Base-by-base conservation (phyloP, 1,140 invertebrate species). In the Notospermus geniculatus region DNA sequence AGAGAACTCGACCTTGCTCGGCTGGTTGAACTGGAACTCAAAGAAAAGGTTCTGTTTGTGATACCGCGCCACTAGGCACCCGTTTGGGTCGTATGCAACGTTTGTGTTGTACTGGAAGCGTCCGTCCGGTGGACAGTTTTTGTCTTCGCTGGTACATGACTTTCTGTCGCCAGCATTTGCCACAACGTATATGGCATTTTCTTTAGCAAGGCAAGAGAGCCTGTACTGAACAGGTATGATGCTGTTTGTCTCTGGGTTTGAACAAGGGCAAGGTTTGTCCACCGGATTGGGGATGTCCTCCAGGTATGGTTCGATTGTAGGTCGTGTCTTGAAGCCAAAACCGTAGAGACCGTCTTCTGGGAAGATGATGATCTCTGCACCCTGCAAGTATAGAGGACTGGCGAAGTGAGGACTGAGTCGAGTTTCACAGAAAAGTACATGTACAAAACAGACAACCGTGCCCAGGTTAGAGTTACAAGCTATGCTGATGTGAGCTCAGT, bases 331-430 rank as follows among this genome's bases (percentile, higher is more conserved):
- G 62, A 69, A 68, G 1, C 29, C 45, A 11, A 64, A 46, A 1
- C 69, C 71, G 15, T 83, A 84, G 5, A 89, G 67, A 7, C 87
- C 87, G 70, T 85, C 83, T 78, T 94, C 92, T 0, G 92, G 91
- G 72, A 93, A 93, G 1, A 93, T 89, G 2, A 94, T 83, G 17
- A 95, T 91, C 64, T 93, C 88, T 0, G 84, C 86, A 55, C 82
- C 77, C 87, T 90, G 61, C 32, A 76, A 71, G 45, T 7, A 64
- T 32, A 30, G 61, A 59, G 63, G 19, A 45, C n/a, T n/a, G n/a
- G n/a, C n/a, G n/a, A n/a, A n/a, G n/a, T n/a, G n/a, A n/a, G 54
- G 15, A 54, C 28, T 55, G 19, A 25, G 5, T 7, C 19, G 17
- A 22, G 23, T 55, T 55, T 19, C 29, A 19, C 29, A 7, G 19